Conservation (phyloP, 2,797 vertebrate genomes). For the Pogonophryne albipinna region DNA sequence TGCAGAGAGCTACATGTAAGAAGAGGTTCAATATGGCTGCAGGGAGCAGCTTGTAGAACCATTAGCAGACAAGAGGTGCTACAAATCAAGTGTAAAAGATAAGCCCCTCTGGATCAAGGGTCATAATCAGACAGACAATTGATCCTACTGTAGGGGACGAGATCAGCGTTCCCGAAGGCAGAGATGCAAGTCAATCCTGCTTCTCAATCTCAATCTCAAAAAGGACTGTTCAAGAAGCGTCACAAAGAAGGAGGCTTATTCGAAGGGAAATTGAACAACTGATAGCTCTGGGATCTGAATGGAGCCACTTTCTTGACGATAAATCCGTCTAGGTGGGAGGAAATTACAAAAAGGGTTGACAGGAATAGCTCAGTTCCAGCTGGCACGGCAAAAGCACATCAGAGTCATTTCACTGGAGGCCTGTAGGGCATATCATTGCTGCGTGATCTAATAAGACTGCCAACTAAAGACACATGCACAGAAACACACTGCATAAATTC, state of each 20-base stretch:
- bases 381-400: conserved; percentile 48
- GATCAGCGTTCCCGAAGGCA: conserved; percentile 51
- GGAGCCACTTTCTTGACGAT: conserved; percentile 62
- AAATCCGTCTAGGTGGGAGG: conserved; percentile 63
- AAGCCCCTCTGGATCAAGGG: conserved; percentile 52
- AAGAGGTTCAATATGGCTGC: not conserved
- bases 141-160: conserved; percentile 27
- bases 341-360: conserved; percentile 40
- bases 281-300: conserved; percentile 63
- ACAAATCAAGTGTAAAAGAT: conserved; percentile 64
- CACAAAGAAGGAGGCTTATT: conserved; percentile 31
- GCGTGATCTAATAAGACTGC: conserved; percentile 41
- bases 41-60: conserved; percentile 26
- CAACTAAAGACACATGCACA: conserved; percentile 34
- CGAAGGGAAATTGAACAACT: conserved; percentile 54
- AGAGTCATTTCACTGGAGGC: conserved; percentile 45
- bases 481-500: not conserved
- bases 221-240: conserved; percentile 57
- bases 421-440: conserved; percentile 30
- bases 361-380: conserved; percentile 66
- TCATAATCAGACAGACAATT: conserved; percentile 54
- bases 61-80: conserved; percentile 37
- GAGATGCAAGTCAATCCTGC: conserved; percentile 62
- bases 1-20: not conserved
- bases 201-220: conserved; percentile 68